phyloP scores from a whole-genome alignment of 2,797 vertebrate species.

The Macropus fuliginosus region DNA sequence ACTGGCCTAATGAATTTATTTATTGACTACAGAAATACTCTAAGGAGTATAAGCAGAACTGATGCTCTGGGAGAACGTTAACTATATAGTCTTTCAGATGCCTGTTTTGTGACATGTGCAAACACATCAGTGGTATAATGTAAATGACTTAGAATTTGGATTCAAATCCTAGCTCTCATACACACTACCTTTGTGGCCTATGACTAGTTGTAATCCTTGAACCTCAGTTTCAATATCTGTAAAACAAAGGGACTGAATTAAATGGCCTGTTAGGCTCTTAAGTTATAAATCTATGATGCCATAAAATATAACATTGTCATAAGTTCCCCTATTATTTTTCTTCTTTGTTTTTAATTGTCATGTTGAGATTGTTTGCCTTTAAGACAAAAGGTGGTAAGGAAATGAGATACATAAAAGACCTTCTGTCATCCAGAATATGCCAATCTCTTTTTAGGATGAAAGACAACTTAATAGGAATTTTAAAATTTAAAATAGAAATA shows the following conservation, averaged over 20 bases:
- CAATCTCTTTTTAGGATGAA: background rate
- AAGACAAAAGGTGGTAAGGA: background rate
- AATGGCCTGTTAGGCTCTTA: background rate
- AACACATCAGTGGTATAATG: background rate
- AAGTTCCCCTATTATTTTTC: background rate
- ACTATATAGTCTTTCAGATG: background rate
- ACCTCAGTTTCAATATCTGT: background rate
- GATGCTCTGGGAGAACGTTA: background rate
- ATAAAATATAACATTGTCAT: background rate
- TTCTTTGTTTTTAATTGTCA: background rate
- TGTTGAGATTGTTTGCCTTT: background rate
- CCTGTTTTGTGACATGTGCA: background rate
- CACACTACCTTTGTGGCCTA: background rate
- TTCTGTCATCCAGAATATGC: background rate
- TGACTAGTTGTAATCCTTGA: background rate
- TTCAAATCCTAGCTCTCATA: background rate
- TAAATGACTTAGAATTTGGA: background rate
- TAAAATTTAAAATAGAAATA: conserved; percentile 69
- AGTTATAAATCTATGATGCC: background rate
- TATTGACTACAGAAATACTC: background rate
- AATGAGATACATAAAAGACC: background rate
- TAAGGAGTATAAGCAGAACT: background rate
- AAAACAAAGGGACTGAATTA: background rate
- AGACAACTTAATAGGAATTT: conserved; percentile 54
- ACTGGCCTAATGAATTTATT: background rate